Percentiles rank a stretch among this genome's conserved stretches.
Evolutionary conservation across 35 echinoderm and acorn worm species (phyloP).

Genomic region (Holothuria glaberrima): DNA sequence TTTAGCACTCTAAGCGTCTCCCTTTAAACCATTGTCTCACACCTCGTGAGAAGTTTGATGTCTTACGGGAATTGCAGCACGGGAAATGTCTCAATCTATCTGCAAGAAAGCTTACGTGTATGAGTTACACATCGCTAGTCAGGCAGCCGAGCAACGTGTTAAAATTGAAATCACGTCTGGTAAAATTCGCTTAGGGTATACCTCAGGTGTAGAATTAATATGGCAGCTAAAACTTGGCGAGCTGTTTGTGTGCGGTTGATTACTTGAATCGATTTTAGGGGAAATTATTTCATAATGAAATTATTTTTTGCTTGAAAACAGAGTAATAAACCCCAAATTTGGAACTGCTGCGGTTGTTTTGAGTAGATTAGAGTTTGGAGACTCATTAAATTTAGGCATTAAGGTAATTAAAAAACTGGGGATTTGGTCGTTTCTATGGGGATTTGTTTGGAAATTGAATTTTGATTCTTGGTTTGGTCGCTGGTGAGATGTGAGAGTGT

Average conservation of each 20-base stretch:
- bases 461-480: not conserved
- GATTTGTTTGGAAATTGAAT: conserved; percentile 21
- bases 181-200: conserved; percentile 34
- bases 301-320: conserved; percentile 46
- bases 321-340: not conserved
- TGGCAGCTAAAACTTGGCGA: not conserved
- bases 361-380: not conserved
- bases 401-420: conserved; percentile 13
- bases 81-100: conserved; percentile 13
- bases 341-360: conserved; percentile 4
- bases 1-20: too few species aligned
- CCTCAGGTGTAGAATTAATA: conserved; percentile 43
- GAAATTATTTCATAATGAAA: conserved; percentile 56
- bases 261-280: conserved; percentile 22
- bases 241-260: conserved; percentile 39
- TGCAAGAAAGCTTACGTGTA: not conserved
- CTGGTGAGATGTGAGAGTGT: too few species aligned
- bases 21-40: too few species aligned
- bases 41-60: not conserved
- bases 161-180: conserved; percentile 53
- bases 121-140: conserved; percentile 14
- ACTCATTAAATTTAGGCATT: conserved; percentile 20
- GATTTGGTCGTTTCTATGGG: conserved; percentile 8
- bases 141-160: conserved; percentile 22
- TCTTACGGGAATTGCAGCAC: conserved; percentile 27